Evolutionary conservation across 2,888 invertebrate genomes (phyloP), one percentile per base, ranked within the genome.

Genomic region (Tenthredo scrophulariae): DNA sequence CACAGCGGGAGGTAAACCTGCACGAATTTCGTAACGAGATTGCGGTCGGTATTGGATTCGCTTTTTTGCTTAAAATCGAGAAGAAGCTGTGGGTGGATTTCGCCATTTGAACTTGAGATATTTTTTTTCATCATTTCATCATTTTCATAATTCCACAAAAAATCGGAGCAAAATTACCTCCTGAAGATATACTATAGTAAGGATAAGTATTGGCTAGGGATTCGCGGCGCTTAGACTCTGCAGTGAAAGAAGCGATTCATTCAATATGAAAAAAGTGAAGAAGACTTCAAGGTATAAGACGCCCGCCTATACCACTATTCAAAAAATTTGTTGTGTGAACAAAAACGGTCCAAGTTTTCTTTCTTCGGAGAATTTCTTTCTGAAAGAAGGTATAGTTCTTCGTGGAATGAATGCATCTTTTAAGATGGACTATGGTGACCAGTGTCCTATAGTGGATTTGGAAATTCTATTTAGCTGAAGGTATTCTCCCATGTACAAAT

Each of bases 21-120:
- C 9, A 67, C 33, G 67, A 67, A 67, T 67, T 67, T 67, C 67
- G 18, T 67, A 67, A 67, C 67, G 5, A 67, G 67, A 33, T 67
- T 18, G 29, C 5, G 67, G 29, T 33, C 67, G 29, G 33, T 5
- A 67, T 33, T 22, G 13, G 33, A 18, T 67, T 62, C 22, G 1
- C 18, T 67, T 10, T 46, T 18, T 33, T 67, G 2, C 67, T 0
- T 67, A 0, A 33, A 67, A 18, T 67, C 4, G 33, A 13, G 10
- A 67, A 62, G 26, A 62, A 26, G 62, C 26, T 22, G 13, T 13
- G 62, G 62, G 26, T 62, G 62, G n/a, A 54, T 54, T 54, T 54
- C 54, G 50, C n/a, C 6, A 54, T 54, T 54, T 54, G n/a, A 54
- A 54, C 54, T 54, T 54, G 6, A n/a, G n/a, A 50, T 33, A 33